Evolutionary conservation across 2,113 vertebrate species (phyloP).

Genomic region (Verasper variegatus): DNA sequence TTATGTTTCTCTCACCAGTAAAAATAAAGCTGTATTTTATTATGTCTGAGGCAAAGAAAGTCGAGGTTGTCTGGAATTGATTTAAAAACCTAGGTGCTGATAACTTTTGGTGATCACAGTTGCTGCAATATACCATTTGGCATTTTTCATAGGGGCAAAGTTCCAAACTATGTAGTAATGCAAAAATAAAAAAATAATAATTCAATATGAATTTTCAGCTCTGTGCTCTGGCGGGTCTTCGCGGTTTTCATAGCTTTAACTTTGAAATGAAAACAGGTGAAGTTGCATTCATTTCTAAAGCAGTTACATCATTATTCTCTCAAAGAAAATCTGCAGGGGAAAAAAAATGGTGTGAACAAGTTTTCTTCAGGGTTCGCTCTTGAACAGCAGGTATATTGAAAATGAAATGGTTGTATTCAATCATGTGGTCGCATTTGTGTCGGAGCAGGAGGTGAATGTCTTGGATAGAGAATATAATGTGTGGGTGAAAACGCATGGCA

Average conservation of each 20-base stretch:
- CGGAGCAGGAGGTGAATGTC: not conserved
- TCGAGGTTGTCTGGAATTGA: not conserved
- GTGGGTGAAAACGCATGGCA: not conserved
- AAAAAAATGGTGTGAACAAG: slow-evolving; percentile 21
- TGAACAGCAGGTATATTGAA: slow-evolving; percentile 41
- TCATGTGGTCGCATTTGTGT: slow-evolving; percentile 12
- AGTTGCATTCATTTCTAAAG: slow-evolving; percentile 62
- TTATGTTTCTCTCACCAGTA: not conserved
- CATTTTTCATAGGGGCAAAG: slow-evolving; percentile 13
- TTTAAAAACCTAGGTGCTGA: not conserved
- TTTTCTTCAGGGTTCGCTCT: slow-evolving; percentile 25
- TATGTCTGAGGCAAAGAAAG: not conserved
- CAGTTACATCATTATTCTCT: slow-evolving; percentile 62
- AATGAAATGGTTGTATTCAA: slow-evolving; percentile 34
- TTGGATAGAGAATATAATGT: slow-evolving; percentile 10
- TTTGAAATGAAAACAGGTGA: slow-evolving; percentile 54
- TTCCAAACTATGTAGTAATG: slow-evolving; percentile 11
- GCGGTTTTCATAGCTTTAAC: slow-evolving; percentile 18
- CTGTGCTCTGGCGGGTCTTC: slow-evolving; percentile 25
- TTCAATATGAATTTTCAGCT: slow-evolving; percentile 31
- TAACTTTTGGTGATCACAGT: not conserved
- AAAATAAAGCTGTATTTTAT: not conserved
- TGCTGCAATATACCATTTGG: not conserved
- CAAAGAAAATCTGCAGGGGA: slow-evolving; percentile 22
- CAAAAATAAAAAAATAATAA: slow-evolving; percentile 4